A percentile compares a stretch with the other conserved stretches of the same genome.
Conservation (phyloP, 2,888 invertebrate genomes). For the Podotricha telesiphe region DNA sequence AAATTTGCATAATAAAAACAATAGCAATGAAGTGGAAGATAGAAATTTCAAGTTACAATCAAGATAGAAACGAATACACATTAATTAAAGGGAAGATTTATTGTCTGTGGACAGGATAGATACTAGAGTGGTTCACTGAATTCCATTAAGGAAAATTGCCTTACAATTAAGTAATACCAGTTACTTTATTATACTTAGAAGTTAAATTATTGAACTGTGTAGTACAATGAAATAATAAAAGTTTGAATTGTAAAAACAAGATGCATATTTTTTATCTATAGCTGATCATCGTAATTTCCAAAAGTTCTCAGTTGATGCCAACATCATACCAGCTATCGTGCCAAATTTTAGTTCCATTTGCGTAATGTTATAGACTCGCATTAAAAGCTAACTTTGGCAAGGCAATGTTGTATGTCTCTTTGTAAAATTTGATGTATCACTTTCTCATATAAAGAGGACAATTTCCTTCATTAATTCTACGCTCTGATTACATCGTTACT, state of each 20-base stretch:
- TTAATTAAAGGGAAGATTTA: constrained; percentile 17
- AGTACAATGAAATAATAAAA: background rate
- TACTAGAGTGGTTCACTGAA: constrained; percentile 2
- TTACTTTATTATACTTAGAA: background rate
- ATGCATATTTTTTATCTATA: background rate
- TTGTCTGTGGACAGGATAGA: constrained; percentile 14
- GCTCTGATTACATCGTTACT: constrained; percentile 21
- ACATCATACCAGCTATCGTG: background rate
- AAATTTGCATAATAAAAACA: background rate
- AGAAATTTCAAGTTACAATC: constrained; percentile 13
- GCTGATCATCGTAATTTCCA: background rate
- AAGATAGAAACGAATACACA: constrained; percentile 18
- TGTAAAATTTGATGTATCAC: background rate
- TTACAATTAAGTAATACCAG: background rate
- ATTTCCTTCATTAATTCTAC: constrained; percentile 1
- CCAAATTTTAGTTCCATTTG: background rate
- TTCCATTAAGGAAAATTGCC: constrained; percentile 11
- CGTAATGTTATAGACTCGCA: background rate
- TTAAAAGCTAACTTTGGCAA: background rate
- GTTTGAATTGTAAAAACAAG: background rate
- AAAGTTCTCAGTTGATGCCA: background rate
- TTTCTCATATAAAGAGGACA: background rate
- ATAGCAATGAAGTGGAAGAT: constrained; percentile 1
- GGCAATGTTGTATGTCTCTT: background rate
- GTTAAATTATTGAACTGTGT: background rate